phyloP scores from a whole-genome alignment of 2,797 vertebrate species.

The Sylvilagus floridanus region DNA sequence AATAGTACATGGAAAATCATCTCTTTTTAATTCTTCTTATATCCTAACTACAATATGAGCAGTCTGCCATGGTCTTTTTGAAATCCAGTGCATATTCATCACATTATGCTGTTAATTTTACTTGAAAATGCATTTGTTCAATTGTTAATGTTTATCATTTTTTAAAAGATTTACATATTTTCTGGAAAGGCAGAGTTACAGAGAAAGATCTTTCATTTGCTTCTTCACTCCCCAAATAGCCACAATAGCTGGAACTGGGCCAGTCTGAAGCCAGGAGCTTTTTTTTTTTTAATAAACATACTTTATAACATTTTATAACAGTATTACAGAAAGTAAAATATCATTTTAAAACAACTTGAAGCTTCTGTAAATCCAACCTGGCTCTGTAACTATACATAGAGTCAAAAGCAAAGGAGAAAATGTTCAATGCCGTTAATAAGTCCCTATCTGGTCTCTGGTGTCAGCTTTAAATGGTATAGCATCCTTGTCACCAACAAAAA shows the following conservation, averaged over 20 bases:
- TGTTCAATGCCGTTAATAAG: conserved; percentile 85
- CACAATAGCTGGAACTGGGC: too few relatives aligned
- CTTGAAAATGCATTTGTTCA: not conserved
- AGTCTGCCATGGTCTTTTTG: not conserved
- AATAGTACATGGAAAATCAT: not conserved
- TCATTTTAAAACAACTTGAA: conserved; percentile 91
- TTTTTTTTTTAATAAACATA: conserved; percentile 88
- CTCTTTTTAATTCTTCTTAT: not conserved
- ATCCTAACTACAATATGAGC: not conserved
- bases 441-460: conserved; percentile 81
- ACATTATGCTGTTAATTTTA: not conserved
- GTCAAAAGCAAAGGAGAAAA: conserved; percentile 81
- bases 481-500: conserved; percentile 75
- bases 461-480: conserved; percentile 75
- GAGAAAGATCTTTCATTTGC: too few relatives aligned
- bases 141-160: not conserved
- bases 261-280: too few relatives aligned
- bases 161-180: too few relatives aligned
- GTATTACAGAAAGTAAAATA: conserved; percentile 92
- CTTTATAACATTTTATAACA: conserved; percentile 90
- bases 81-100: not conserved
- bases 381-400: conserved; percentile 89
- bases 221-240: too few relatives aligned
- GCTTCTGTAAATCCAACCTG: conserved; percentile 90
- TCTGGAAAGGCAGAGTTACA: too few relatives aligned